Evolutionary conservation across 1,140 invertebrate species (phyloP).

Genomic region (Drosophila dunni): DNA sequence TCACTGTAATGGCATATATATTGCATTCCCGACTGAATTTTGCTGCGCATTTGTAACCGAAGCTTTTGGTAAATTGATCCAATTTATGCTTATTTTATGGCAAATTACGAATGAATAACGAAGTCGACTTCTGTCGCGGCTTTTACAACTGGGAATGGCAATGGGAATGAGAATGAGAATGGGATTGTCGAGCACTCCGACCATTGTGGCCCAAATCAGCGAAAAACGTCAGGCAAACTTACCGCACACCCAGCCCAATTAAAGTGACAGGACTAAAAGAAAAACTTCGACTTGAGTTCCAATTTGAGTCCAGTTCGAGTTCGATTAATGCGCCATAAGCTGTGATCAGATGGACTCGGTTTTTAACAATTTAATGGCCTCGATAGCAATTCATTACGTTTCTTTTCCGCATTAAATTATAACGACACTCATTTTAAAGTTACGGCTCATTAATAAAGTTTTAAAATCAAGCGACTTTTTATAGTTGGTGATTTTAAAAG

Average conservation of each 20-base stretch:
- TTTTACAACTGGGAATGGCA: slow-evolving; percentile 4
- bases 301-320: too few species aligned
- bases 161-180: not conserved
- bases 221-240: slow-evolving; percentile 5
- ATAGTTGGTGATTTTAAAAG: not conserved
- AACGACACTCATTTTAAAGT: not conserved
- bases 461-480: not conserved
- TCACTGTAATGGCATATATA: slow-evolving; percentile 47
- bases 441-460: not conserved
- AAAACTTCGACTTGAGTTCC: not conserved
- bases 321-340: slow-evolving; percentile 21
- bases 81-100: slow-evolving; percentile 82
- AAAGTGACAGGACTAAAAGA: slow-evolving; percentile 30
- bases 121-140: slow-evolving; percentile 36
- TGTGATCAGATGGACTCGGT: slow-evolving; percentile 2
- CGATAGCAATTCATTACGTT: slow-evolving; percentile 3
- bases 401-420: not conserved
- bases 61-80: slow-evolving; percentile 80
- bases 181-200: not conserved
- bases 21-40: slow-evolving; percentile 40
- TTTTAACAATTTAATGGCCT: slow-evolving; percentile 18
- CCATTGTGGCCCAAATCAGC: slow-evolving; percentile 2
- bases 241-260: slow-evolving; percentile 40
- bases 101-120: slow-evolving; percentile 71
- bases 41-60: slow-evolving; percentile 68